Evolutionary conservation across 2,797 vertebrate species (phyloP).

Genomic region (Melanotaenia trifasciata): DNA sequence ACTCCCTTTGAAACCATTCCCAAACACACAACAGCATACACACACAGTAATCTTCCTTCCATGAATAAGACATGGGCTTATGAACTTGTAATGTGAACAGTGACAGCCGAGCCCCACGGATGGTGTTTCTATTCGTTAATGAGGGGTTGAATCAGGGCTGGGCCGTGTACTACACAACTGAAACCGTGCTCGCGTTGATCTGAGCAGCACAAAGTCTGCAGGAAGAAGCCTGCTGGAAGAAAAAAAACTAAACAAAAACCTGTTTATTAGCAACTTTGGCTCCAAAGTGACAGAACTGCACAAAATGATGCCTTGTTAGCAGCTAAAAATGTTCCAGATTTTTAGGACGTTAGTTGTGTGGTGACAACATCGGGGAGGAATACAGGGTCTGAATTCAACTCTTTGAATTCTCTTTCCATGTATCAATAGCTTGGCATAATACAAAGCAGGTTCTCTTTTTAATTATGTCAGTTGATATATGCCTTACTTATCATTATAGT

Average conservation of each 20-base stretch:
- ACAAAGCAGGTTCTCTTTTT: not conserved
- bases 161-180: constrained; percentile 61
- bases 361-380: constrained; percentile 1
- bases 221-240: constrained; percentile 42
- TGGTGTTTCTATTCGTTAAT: constrained; percentile 69
- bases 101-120: constrained; percentile 68
- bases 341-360: constrained; percentile 23
- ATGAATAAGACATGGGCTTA: constrained; percentile 75
- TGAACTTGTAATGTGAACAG: constrained; percentile 73
- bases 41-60: constrained; percentile 52
- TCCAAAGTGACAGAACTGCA: constrained; percentile 39
- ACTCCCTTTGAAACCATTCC: constrained; percentile 58
- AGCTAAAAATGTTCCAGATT: constrained; percentile 28
- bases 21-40: constrained; percentile 46
- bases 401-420: not conserved
- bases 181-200: constrained; percentile 38
- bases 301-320: constrained; percentile 49
- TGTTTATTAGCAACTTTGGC: constrained; percentile 38
- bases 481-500: too few species aligned
- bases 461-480: constrained; percentile 10
- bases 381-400: not conserved
- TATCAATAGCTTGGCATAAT: not conserved
- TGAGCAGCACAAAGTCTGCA: constrained; percentile 38
- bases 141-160: constrained; percentile 62
- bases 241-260: constrained; percentile 7